Percentiles rank a stretch among this genome's conserved stretches.
These are phyloP conservation scores for Scaptomyza hsui DNA, from an alignment of 1,140 invertebrate genomes.

Conservation along the genomic window DNA sequence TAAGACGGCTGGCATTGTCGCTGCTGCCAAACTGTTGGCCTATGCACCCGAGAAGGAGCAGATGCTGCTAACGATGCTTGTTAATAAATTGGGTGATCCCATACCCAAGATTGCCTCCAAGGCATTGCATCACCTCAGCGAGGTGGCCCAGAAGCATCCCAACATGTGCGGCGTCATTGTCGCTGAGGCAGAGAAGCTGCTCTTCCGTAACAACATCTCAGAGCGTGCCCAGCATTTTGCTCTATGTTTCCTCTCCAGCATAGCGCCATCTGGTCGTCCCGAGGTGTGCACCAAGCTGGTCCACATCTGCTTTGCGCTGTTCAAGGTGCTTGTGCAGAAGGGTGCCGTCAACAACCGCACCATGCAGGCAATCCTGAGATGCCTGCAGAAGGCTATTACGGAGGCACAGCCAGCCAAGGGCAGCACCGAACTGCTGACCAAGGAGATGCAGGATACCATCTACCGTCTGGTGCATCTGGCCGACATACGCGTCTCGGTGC, in stretches of 20 bases:
- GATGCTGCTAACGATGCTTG: constrained; percentile 91
- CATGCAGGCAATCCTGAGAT: constrained; percentile 91
- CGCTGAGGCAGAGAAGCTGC: constrained; percentile 93
- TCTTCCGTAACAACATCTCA: constrained; percentile 94
- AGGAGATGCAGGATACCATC: constrained; percentile 88
- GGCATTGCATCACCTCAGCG: constrained; percentile 93
- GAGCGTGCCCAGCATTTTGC: constrained; percentile 96
- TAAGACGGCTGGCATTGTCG: constrained; percentile 91
- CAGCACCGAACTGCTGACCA: constrained; percentile 67
- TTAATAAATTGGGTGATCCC: constrained; percentile 98
- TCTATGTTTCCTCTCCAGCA: constrained; percentile 94
- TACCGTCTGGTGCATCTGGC: constrained; percentile 95
- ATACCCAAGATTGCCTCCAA: constrained; percentile 93
- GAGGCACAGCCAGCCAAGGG: constrained; percentile 74
- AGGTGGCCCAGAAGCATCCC: constrained; percentile 93
- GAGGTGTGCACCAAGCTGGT: constrained; percentile 93
- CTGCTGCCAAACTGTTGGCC: constrained; percentile 91
- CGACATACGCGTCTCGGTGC: constrained; percentile 92
- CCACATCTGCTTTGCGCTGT: constrained; percentile 97
- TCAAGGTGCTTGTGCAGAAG: constrained; percentile 95
- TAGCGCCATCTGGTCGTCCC: constrained; percentile 87
- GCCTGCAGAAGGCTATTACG: constrained; percentile 77
- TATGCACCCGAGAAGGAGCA: constrained; percentile 95
- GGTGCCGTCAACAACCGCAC: constrained; percentile 96
- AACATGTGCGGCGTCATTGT: constrained; percentile 96